Conservation (phyloP, 1,140 invertebrate species). For the Papilio glaucus region DNA sequence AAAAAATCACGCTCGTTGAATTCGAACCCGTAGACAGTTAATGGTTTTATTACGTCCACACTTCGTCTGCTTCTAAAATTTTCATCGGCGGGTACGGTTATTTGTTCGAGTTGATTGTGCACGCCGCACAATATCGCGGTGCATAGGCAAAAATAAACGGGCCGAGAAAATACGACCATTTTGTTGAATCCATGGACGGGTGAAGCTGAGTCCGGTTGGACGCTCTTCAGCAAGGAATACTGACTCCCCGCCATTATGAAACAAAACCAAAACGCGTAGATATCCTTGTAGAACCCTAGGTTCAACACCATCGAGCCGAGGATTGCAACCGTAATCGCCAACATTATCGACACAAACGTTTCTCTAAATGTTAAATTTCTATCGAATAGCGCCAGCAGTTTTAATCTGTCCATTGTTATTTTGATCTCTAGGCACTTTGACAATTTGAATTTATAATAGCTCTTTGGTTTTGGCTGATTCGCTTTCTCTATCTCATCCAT, state of each 20-base stretch:
- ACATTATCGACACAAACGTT: constrained; percentile 91
- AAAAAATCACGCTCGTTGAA: constrained; percentile 89
- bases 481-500: constrained; percentile 75
- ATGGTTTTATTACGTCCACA: constrained; percentile 61
- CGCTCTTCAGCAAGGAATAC: constrained; percentile 98
- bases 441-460: constrained; percentile 94
- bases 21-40: constrained; percentile 90
- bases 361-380: constrained; percentile 94
- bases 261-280: constrained; percentile 97
- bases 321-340: constrained; percentile 94
- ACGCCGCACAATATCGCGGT: constrained; percentile 89
- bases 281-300: constrained; percentile 94
- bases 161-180: constrained; percentile 95
- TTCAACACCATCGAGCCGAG: constrained; percentile 93
- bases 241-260: constrained; percentile 98
- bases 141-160: constrained; percentile 97
- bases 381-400: constrained; percentile 96
- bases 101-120: constrained; percentile 84
- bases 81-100: constrained; percentile 50
- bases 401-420: constrained; percentile 95
- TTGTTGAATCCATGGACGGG: constrained; percentile 99
- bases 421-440: constrained; percentile 88
- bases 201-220: constrained; percentile 99
- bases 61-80: constrained; percentile 65
- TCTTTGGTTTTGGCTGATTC: constrained; percentile 85